Evolutionary conservation across 2,797 vertebrate genomes (phyloP), one percentile per base, ranked within the genome.

Genomic region (Threskiornis aethiopicus): DNA sequence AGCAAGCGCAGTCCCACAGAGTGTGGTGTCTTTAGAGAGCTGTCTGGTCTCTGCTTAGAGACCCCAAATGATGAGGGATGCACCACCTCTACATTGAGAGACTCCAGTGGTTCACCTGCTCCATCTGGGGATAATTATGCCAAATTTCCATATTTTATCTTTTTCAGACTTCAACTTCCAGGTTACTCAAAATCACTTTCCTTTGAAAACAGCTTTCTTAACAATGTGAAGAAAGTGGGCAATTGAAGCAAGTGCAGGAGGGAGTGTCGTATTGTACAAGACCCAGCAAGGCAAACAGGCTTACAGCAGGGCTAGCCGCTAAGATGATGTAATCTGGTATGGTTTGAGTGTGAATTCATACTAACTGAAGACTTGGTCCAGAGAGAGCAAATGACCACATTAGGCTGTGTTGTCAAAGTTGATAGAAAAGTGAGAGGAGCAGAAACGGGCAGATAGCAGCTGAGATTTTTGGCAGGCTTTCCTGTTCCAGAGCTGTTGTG

Each of bases 1-100:
- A 62, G 37, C 41, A 57, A 47, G 16, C 0, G 0, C 16, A 29
- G 26, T 66, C 33, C 65, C 19, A n/a, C 12, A 18, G 0, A 4
- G 9, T 1, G 2, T 4, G 9, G 11, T 55, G 26, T 57, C 54
- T 58, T 83, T 41, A 55, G 49, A 58, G 16, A 83, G 11, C 37
- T 44, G 31, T n/a, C 58, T 66, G 6, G 16, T 35, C 25, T 67
- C 18, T 39, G 28, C 61, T 58, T 69, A 57, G 44, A 73, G 65
- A 62, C 26, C 35, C 13, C 39, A 25, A 33, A 41, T 58, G 46
- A 55, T 46, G 35, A 57, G 44, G 31, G 75, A 8, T 29, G 44
- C 24, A 19, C 29, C 22, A 21, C 18, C 26, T 37, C 65, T n/a
- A 9, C 9, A 9, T 4, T n/a, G 59, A 49, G 54, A 44, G 14